Percentiles rank a stretch among this genome's conserved stretches.
Conservation (phyloP, 2,113 vertebrate genomes). For the Catharus minimus region DNA sequence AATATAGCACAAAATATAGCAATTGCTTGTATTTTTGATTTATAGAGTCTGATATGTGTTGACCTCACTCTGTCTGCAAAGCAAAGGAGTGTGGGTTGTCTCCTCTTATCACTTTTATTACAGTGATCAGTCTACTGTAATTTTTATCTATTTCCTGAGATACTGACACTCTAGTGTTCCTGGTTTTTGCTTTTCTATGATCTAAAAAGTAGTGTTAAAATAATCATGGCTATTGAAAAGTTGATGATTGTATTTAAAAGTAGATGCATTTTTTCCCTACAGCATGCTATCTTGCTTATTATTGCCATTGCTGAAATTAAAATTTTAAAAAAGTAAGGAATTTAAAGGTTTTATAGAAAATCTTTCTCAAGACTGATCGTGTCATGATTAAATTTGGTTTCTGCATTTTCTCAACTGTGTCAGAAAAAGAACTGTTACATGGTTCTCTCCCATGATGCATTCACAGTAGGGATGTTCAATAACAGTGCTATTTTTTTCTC, state of each 20-base stretch:
- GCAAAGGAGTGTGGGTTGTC: slow-evolving; percentile 22
- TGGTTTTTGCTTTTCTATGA: neutral
- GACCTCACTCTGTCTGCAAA: slow-evolving; percentile 38
- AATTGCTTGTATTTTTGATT: neutral
- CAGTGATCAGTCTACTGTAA: slow-evolving; percentile 18
- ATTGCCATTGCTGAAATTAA: neutral
- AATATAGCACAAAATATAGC: neutral
- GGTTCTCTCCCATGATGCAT: slow-evolving; percentile 4
- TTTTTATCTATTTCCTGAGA: slow-evolving; percentile 20
- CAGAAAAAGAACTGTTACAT: neutral
- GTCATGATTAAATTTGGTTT: slow-evolving; percentile 1
- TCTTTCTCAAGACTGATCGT: neutral
- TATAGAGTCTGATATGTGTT: slow-evolving; percentile 28
- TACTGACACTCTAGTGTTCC: neutral
- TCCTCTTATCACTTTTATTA: slow-evolving; percentile 15
- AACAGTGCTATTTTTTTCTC: slow-evolving; percentile 34
- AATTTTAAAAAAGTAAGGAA: neutral
- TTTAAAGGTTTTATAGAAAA: neutral
- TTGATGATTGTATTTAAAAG: neutral
- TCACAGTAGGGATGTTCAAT: slow-evolving; percentile 36
- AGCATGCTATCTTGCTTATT: neutral
- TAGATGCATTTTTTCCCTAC: neutral
- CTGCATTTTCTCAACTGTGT: neutral
- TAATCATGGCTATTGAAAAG: neutral
- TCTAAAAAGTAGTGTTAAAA: neutral